Conservation (phyloP, 2,797 vertebrate species). For the Urophycis tenuis region DNA sequence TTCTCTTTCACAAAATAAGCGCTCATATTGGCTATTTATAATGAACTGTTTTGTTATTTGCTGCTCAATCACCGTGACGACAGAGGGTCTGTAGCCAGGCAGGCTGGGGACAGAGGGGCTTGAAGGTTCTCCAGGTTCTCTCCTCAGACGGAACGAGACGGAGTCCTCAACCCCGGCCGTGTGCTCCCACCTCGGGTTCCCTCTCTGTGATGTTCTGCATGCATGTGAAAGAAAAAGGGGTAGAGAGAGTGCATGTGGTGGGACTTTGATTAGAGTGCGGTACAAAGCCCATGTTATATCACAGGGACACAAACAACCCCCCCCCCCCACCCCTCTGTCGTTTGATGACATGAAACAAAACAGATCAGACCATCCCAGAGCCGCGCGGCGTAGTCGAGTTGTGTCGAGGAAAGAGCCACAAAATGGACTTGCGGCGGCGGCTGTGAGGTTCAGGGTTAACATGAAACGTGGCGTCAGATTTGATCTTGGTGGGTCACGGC, state of each 20-base stretch:
- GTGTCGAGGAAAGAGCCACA: no score
- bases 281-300: slow-evolving; percentile 41
- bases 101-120: not conserved
- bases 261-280: slow-evolving; percentile 43
- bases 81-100: not conserved
- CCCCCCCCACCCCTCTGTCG: slow-evolving; percentile 8
- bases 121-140: not conserved
- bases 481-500: no score
- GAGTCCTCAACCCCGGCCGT: not conserved
- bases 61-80: not conserved
- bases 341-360: no score
- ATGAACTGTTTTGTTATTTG: not conserved
- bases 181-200: not conserved
- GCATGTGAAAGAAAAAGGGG: not conserved
- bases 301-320: slow-evolving; percentile 13
- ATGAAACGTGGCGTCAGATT: no score
- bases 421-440: no score
- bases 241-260: slow-evolving; percentile 13
- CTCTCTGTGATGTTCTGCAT: slow-evolving; percentile 13
- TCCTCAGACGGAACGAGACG: slow-evolving; percentile 22
- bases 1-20: not conserved
- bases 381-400: no score
- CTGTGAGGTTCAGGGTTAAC: no score
- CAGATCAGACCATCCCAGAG: no score
- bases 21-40: not conserved